phyloP scores from a whole-genome alignment of 1,140 invertebrate species.

The Calephelis nemesis region DNA sequence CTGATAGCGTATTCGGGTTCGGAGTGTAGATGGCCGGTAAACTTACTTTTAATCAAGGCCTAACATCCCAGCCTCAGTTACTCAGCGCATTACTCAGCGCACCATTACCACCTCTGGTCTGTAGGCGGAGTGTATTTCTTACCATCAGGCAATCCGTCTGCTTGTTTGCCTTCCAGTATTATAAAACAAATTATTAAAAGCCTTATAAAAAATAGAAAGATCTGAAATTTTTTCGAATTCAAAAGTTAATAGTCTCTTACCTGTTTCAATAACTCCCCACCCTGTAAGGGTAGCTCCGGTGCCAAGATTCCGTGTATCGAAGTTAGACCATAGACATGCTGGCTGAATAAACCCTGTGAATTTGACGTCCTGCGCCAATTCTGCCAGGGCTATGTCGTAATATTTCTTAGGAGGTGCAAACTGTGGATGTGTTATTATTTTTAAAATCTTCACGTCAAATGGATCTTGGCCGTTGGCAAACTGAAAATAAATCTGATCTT shows the following conservation, averaged over 20 bases:
- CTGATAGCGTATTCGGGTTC: no score
- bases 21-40: no score
- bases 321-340: constrained; percentile 72
- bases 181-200: no score
- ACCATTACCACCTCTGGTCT: no score
- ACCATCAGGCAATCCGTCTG: no score
- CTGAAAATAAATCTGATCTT: constrained; percentile 22
- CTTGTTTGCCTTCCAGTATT: no score
- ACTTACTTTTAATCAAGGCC: no score
- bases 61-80: no score
- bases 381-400: constrained; percentile 40
- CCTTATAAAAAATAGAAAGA: no score
- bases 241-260: constrained; percentile 15
- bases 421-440: constrained; percentile 32
- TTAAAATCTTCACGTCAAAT: constrained; percentile 32
- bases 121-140: no score
- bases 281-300: constrained; percentile 38
- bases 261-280: constrained; percentile 47
- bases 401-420: constrained; percentile 36
- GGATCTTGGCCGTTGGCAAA: constrained; percentile 17
- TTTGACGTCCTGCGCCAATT: constrained; percentile 26
- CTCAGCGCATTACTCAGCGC: no score
- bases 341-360: constrained; percentile 33
- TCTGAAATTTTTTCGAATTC: no score
- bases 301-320: constrained; percentile 32